These are phyloP conservation scores for Lates japonicus DNA, from an alignment of 2,797 vertebrate species.

Conservation along the genomic window DNA sequence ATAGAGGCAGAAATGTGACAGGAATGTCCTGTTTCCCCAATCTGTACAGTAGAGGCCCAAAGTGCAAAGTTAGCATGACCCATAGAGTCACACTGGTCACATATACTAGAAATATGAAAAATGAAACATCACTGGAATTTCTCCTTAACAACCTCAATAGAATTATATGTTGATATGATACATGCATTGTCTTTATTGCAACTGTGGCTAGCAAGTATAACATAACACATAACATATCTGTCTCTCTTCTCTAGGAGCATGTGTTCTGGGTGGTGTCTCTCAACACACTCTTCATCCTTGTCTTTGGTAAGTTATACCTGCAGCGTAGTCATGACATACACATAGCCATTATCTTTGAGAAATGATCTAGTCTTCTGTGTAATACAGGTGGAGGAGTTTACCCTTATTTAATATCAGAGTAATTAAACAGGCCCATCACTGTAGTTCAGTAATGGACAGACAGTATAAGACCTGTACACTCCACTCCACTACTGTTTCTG, in stretches of 20 bases:
- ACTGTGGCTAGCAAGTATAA: background rate
- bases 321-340: background rate
- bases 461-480: background rate
- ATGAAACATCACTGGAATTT: background rate
- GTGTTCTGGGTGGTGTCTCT: constrained; percentile 99
- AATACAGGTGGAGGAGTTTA: background rate
- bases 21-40: background rate
- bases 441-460: background rate
- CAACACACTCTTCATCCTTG: constrained; percentile 97
- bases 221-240: no score
- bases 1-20: no score
- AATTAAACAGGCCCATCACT: background rate
- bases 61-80: background rate
- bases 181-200: background rate
- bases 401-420: no score
- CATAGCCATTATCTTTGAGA: background rate
- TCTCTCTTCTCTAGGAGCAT: constrained; percentile 89
- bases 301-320: constrained; percentile 91
- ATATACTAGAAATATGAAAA: background rate
- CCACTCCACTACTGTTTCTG: background rate
- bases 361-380: background rate
- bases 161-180: background rate
- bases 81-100: background rate
- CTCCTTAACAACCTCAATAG: background rate
- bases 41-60: background rate